Evolutionary conservation across 2,113 vertebrate species (phyloP).

Genomic region (Vulpes ferrilata): DNA sequence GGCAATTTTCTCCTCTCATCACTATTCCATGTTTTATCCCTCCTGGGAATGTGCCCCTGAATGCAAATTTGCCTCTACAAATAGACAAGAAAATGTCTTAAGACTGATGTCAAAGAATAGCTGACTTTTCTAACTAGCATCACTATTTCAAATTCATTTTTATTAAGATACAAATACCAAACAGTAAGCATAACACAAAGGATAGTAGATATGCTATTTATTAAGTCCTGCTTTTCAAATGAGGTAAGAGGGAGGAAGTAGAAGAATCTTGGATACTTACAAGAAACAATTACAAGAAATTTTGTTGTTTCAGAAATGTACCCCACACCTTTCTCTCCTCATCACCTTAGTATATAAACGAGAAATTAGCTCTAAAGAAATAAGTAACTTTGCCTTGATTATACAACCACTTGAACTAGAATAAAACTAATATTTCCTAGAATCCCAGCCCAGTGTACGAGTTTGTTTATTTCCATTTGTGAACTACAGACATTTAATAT

Average conservation of each 20-base stretch:
- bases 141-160: neutral
- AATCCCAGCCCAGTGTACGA: neutral
- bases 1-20: neutral
- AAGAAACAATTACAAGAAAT: neutral
- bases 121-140: neutral
- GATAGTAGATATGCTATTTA: neutral
- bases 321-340: neutral
- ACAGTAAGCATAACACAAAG: neutral
- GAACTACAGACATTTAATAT: neutral
- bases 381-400: neutral
- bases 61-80: neutral
- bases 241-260: neutral
- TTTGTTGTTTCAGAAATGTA: neutral
- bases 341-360: neutral
- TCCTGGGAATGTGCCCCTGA: neutral
- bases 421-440: neutral
- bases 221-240: neutral
- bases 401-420: neutral
- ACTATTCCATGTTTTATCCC: neutral
- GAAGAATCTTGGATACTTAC: neutral
- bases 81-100: constrained; percentile 11
- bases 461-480: neutral
- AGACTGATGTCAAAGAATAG: neutral
- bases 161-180: constrained; percentile 22
- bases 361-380: neutral